phyloP scores from a whole-genome alignment of 2,888 invertebrate species.

The Gari tellinella region DNA sequence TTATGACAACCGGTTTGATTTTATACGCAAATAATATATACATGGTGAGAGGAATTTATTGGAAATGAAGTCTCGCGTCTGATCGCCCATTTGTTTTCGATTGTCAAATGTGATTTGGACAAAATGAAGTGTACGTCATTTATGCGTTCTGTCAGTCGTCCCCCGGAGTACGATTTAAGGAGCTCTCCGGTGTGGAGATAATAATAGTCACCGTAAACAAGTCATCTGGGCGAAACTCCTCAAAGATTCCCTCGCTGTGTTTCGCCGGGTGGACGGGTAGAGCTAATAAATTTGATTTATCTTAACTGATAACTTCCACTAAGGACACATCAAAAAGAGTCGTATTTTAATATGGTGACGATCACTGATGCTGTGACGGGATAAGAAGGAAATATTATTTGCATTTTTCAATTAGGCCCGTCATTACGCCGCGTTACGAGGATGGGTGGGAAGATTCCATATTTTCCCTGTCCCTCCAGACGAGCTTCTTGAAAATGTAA shows the following conservation, averaged over 20 bases:
- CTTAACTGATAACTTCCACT: slow-evolving; percentile 40
- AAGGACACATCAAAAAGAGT: slow-evolving; percentile 46
- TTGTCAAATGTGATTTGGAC: slow-evolving; percentile 61
- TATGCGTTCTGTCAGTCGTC: slow-evolving; percentile 51
- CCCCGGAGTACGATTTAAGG: slow-evolving; percentile 42
- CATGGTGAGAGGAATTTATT: slow-evolving; percentile 50
- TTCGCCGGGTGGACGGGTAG: slow-evolving; percentile 39
- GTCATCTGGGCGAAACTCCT: slow-evolving; percentile 20
- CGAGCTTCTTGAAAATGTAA: slow-evolving; percentile 35
- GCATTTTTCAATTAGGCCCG: slow-evolving; percentile 40
- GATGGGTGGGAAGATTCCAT: slow-evolving; percentile 22
- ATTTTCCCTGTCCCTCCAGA: slow-evolving; percentile 40
- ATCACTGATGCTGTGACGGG: not conserved
- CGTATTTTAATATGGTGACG: slow-evolving; percentile 43
- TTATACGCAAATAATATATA: slow-evolving; percentile 25
- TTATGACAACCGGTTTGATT: not conserved
- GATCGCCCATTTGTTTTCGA: slow-evolving; percentile 54
- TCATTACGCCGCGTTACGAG: slow-evolving; percentile 6
- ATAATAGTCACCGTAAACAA: slow-evolving; percentile 21
- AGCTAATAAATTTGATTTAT: slow-evolving; percentile 57
- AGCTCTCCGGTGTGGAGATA: slow-evolving; percentile 40
- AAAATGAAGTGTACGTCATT: slow-evolving; percentile 51
- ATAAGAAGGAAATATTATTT: slow-evolving; percentile 29
- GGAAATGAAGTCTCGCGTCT: slow-evolving; percentile 43
- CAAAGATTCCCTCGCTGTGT: not conserved